Conservation (phyloP, 1,140 invertebrate genomes). For the Thaumatotibia leucotreta region DNA sequence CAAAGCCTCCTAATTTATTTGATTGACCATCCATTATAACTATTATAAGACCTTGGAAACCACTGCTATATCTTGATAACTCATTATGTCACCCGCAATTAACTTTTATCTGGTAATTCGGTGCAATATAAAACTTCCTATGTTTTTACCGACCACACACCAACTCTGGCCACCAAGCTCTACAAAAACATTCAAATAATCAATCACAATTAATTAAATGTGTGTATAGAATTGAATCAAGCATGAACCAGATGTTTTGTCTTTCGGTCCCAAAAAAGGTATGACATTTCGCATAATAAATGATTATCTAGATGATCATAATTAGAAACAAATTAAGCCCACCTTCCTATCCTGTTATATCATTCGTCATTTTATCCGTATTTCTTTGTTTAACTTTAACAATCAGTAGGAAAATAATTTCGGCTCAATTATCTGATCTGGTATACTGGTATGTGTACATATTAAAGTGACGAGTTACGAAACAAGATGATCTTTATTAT, state of each 20-base stretch:
- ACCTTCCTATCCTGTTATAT: neutral
- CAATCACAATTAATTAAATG: constrained; percentile 35
- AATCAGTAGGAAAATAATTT: neutral
- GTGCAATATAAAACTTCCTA: constrained; percentile 10
- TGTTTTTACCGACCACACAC: constrained; percentile 17
- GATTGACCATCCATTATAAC: too few species aligned
- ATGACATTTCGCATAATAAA: too few species aligned
- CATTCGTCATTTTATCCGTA: neutral
- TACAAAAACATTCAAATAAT: constrained; percentile 38
- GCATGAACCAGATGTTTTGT: constrained; percentile 14
- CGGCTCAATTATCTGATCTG: too few species aligned
- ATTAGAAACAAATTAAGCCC: constrained; percentile 3
- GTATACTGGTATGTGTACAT: neutral
- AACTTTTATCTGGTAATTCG: constrained; percentile 12
- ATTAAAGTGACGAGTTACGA: neutral
- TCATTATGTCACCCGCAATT: neutral
- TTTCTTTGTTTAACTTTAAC: neutral
- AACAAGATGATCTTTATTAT: neutral
- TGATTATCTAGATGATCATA: neutral
- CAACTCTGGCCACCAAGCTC: constrained; percentile 17
- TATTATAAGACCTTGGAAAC: neutral
- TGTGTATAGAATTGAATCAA: constrained; percentile 15
- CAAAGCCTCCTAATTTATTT: too few species aligned
- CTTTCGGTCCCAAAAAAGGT: neutral
- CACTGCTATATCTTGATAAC: neutral